Base-by-base conservation (phyloP, 2,797 vertebrate genomes). In the Hydrophis major region DNA sequence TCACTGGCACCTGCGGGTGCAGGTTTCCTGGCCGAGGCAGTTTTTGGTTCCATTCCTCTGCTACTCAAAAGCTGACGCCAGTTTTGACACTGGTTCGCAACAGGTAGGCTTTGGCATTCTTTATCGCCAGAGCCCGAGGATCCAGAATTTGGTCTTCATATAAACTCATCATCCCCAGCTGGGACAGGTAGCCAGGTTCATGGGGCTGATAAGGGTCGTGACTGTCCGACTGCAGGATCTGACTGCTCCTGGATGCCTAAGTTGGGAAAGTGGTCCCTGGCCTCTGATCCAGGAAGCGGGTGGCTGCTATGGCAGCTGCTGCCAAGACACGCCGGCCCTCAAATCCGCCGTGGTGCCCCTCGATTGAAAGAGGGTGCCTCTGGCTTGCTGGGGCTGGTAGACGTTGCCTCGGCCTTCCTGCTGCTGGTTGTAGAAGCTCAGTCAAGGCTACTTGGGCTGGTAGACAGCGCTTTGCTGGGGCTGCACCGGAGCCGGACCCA, bases 31-130 rank as follows among this genome's bases (percentile, higher is more conserved):
- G 14, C 66, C n/a, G 6, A 69, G 66, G 6, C 7, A 10, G 5
- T 25, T 60, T 25, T 60, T 25, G 2, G 2, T 32, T 2, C 28
- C 12, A 5, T 32, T 7, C 57, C 50, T 32, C 28, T 18, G 59
- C 87, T 55, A 97, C 97, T 97, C 95, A 97, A 96, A 97, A 56
- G 89, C 96, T 97, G 88, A 98, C 94, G 87, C 97, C 97, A 2
- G 97, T 97, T 55, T 90, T 90, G 89, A 95, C 94, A 87, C 97
- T 98, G 91, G 94, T 97, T 92, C 94, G 95, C 93, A 97, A 91
- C 12, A 98, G 93, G 93, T 96, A 98, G 59, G 97, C 97, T 93
- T 98, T 98, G 16, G 97, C 97, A 27, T 96, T 98, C 86, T 96
- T 93, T n/a, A 96, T 91, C 3, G 98, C 97, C 59, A 97, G 92